Base-by-base conservation (phyloP, 2,888 invertebrate genomes). In the Tipula unca region DNA sequence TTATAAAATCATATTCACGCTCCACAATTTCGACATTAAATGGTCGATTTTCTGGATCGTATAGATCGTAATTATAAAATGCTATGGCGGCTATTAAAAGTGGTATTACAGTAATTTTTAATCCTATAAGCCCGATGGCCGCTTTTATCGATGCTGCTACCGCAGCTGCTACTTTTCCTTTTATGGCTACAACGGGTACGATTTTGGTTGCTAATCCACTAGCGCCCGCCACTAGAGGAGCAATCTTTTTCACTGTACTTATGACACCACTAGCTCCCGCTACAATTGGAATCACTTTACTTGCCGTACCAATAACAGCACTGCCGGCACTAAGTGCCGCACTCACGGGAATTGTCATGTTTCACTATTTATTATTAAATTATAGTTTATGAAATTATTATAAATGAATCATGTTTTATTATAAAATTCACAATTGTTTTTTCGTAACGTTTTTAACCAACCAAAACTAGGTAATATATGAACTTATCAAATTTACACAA, bases 31-130 rank as follows among this genome's bases (percentile, higher is more conserved):
- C 93, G 86, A 94, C 93, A 89, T 94, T 95, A 87, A 95, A 94
- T 0, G 96, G 95, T 85, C 95, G 92, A 90, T 94, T 96, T 90
- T 96, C 96, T 0, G 96, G 96, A 90, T 96, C 96, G 88, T 96
- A 94, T 1, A 96, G 92, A 88, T 97, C 96, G 90, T 96, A 96
- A 91, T 96, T 95, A 90, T 95, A 96, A 89, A 96, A 96, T 0
- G 96, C 95, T 88, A 96, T 91, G 0, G 95, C 93, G 1, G 95
- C 95, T 86, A 96, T 91, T 88, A 97, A 92, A 54, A 94, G 92
- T 0, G 96, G 96, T 86, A 96, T 91, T 88, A 96, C 94, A 1
- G 94, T 92, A 8, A 95, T 90, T 89, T 96, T 95, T 83, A 83
- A 13, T 88, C 95, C 94, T 29, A 94, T 92, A 1, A 96, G 96